phyloP scores from a whole-genome alignment of 2,888 invertebrate species.

The Eupithecia exiguata region DNA sequence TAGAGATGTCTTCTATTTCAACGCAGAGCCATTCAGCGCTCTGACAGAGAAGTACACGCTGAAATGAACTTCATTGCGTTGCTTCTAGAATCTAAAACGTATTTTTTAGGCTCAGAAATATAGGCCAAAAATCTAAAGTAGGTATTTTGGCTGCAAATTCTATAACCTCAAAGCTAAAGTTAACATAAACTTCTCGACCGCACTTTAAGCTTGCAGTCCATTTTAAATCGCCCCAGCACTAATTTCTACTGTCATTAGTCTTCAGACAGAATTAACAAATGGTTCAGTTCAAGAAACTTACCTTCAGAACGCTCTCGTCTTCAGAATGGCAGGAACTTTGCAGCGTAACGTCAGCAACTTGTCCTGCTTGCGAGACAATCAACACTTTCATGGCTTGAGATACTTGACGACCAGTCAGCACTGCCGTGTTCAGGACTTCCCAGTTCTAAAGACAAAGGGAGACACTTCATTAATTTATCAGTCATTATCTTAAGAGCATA shows the following conservation, averaged over 20 bases:
- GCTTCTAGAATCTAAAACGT: too few relatives aligned
- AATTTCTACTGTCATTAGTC: constrained; percentile 1
- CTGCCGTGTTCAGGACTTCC: constrained; percentile 97
- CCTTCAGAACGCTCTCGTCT: constrained; percentile 98
- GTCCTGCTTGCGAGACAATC: constrained; percentile 96
- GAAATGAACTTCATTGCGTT: too few relatives aligned
- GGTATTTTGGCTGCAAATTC: neutral
- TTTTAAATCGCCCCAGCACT: neutral
- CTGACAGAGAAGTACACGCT: too few relatives aligned
- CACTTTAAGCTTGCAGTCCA: neutral
- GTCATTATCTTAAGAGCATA: neutral
- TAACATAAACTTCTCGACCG: neutral
- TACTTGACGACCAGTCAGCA: constrained; percentile 96
- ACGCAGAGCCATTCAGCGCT: too few relatives aligned
- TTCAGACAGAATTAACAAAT: neutral
- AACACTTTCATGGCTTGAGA: constrained; percentile 98
- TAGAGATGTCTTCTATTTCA: too few relatives aligned
- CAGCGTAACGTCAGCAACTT: constrained; percentile 96
- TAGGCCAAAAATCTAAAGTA: too few relatives aligned
- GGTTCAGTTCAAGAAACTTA: constrained; percentile 62
- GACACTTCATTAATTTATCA: neutral
- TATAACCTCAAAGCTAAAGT: neutral
- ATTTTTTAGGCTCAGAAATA: too few relatives aligned
- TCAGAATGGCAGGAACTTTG: constrained; percentile 97
- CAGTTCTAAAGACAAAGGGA: constrained; percentile 87